Evolutionary conservation across 2,888 invertebrate species (phyloP).

Genomic region (Cephus rjabovi): DNA sequence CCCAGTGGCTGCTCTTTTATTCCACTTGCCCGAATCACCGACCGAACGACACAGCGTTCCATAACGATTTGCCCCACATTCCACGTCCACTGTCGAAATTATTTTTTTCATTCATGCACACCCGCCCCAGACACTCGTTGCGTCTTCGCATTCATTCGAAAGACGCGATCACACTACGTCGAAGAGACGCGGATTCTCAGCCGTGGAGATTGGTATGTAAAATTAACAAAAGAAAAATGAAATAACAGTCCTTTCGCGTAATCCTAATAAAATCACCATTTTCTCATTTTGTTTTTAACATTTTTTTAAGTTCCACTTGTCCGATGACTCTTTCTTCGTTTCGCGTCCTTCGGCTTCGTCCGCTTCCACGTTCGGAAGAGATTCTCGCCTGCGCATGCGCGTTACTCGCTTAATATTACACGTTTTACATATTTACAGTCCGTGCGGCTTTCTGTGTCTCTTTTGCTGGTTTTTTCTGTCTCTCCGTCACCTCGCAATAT

Average conservation of each 20-base stretch:
- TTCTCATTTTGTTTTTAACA: conserved; percentile 7
- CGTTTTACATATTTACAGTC: conserved; percentile 58
- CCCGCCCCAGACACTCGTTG: background rate
- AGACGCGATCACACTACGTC: background rate
- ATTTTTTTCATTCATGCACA: background rate
- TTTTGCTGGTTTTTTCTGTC: background rate
- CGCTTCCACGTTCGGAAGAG: conserved; percentile 8
- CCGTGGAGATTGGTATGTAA: background rate
- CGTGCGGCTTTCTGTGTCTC: conserved; percentile 40
- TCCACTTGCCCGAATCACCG: background rate
- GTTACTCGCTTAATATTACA: conserved; percentile 15
- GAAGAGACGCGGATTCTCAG: background rate
- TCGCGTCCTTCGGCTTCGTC: conserved; percentile 13
- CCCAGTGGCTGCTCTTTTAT: background rate
- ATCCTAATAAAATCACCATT: conserved; percentile 2
- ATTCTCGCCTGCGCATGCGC: conserved; percentile 24
- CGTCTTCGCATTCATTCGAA: conserved; percentile 1
- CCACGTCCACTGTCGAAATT: too few relatives aligned
- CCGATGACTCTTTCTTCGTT: conserved; percentile 4
- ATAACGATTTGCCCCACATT: background rate
- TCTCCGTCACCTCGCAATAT: background rate
- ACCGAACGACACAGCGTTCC: background rate
- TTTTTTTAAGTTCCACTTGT: background rate
- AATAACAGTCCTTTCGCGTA: background rate
- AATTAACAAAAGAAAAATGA: background rate